Conservation (phyloP, 1,140 invertebrate genomes). For the Cecropterus lyciades region DNA sequence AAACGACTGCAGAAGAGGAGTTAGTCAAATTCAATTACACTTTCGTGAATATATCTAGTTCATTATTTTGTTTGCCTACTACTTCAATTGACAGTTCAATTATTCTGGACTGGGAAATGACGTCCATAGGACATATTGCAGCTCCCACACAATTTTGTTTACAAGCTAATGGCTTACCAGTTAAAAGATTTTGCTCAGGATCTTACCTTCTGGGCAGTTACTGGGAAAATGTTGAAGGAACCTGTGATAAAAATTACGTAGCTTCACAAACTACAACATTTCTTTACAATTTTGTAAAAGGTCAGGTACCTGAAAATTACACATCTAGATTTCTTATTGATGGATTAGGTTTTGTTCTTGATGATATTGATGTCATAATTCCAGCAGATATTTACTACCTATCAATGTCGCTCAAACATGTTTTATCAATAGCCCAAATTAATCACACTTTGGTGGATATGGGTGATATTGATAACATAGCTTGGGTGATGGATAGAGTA, state of each 20-base stretch:
- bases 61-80: conserved; percentile 72
- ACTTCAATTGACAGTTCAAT: conserved; percentile 49
- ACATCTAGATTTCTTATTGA: conserved; percentile 66
- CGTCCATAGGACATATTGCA: conserved; percentile 68
- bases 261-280: conserved; percentile 71
- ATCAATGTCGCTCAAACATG: conserved; percentile 77
- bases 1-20: conserved; percentile 46
- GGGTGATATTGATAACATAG: conserved; percentile 76
- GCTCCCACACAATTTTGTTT: conserved; percentile 81
- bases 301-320: conserved; percentile 56
- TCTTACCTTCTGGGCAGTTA: conserved; percentile 73
- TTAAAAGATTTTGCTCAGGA: conserved; percentile 76
- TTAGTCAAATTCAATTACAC: conserved; percentile 58
- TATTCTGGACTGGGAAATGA: conserved; percentile 72
- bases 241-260: conserved; percentile 70
- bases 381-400: conserved; percentile 83
- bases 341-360: conserved; percentile 60
- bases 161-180: conserved; percentile 78
- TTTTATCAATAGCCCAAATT: conserved; percentile 58
- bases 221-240: conserved; percentile 73
- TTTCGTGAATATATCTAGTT: conserved; percentile 70
- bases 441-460: conserved; percentile 65
- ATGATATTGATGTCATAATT: conserved; percentile 70
- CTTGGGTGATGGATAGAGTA: conserved; percentile 79
- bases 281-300: conserved; percentile 73